These are phyloP conservation scores for Lacerta bilineata DNA, from an alignment of 2,797 vertebrate genomes.

Conservation along the genomic window DNA sequence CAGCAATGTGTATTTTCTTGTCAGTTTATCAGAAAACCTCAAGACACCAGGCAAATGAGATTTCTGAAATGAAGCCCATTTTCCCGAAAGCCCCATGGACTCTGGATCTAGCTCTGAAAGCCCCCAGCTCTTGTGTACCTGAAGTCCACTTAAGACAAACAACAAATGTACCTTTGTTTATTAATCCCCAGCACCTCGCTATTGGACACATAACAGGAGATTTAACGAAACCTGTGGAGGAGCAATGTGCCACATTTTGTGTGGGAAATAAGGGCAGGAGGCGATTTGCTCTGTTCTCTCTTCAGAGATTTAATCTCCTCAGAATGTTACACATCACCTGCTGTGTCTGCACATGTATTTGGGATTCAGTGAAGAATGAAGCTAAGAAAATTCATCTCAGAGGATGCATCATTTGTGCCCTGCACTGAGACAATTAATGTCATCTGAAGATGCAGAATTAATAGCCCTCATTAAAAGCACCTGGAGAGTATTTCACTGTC, in stretches of 20 bases:
- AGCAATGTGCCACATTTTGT: slow-evolving; percentile 23
- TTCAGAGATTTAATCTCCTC: slow-evolving; percentile 32
- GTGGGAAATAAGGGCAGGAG: slow-evolving; percentile 5
- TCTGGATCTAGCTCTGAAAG: not conserved
- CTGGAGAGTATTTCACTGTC: slow-evolving; percentile 62
- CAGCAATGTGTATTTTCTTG: not conserved
- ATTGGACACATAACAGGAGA: slow-evolving; percentile 15
- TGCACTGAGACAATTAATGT: slow-evolving; percentile 62
- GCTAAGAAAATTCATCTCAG: slow-evolving; percentile 39
- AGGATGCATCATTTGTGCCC: slow-evolving; percentile 53
- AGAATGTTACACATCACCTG: slow-evolving; percentile 22
- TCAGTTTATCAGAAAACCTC: not conserved
- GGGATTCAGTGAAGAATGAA: not conserved
- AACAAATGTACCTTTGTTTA: not conserved
- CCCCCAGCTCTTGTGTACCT: too few species aligned
- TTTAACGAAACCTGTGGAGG: slow-evolving; percentile 17
- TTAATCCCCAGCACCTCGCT: not conserved
- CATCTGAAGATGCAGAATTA: slow-evolving; percentile 70
- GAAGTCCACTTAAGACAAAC: not conserved
- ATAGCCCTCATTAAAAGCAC: slow-evolving; percentile 73
- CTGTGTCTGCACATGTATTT: slow-evolving; percentile 32
- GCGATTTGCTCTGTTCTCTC: slow-evolving; percentile 16
- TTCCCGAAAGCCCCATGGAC: not conserved
- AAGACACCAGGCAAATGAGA: not conserved
- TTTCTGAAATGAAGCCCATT: not conserved